Conservation (phyloP, 2,888 invertebrate genomes). For the Nephrotoma flavescens region DNA sequence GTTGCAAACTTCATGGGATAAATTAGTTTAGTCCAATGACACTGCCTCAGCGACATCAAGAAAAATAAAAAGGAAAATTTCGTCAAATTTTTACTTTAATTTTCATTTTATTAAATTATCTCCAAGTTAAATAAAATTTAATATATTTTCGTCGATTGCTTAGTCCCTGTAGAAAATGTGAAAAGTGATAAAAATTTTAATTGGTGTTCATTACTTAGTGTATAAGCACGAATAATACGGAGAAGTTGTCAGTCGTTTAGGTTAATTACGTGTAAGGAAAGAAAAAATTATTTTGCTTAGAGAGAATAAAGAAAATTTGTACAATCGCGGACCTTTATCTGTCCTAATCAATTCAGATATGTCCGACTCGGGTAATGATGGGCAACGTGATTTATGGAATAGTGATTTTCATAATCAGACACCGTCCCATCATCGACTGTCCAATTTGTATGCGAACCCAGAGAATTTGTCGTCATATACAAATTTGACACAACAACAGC, state of each 20-base stretch:
- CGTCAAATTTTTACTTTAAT: background rate
- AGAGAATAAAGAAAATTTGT: background rate
- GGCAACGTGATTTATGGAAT: background rate
- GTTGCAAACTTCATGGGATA: background rate
- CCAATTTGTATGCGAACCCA: background rate
- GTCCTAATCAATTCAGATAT: background rate
- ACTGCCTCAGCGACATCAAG: background rate
- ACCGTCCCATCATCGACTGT: background rate
- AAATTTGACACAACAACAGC: background rate
- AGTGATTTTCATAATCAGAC: background rate
- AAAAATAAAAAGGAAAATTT: background rate
- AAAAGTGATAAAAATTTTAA: background rate
- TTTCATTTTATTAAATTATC: background rate
- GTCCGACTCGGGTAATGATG: background rate
- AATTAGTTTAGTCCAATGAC: slow-evolving; percentile 1
- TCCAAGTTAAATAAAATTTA: background rate
- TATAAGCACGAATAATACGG: background rate
- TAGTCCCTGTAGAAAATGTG: background rate
- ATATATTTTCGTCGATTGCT: background rate
- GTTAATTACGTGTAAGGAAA: slow-evolving; percentile 1
- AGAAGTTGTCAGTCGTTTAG: background rate
- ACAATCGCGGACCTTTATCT: background rate
- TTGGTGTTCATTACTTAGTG: background rate
- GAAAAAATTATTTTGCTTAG: background rate
- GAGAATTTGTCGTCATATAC: background rate